Evolutionary conservation across 2,797 vertebrate species (phyloP).

Genomic region (Eospalax fontanierii): DNA sequence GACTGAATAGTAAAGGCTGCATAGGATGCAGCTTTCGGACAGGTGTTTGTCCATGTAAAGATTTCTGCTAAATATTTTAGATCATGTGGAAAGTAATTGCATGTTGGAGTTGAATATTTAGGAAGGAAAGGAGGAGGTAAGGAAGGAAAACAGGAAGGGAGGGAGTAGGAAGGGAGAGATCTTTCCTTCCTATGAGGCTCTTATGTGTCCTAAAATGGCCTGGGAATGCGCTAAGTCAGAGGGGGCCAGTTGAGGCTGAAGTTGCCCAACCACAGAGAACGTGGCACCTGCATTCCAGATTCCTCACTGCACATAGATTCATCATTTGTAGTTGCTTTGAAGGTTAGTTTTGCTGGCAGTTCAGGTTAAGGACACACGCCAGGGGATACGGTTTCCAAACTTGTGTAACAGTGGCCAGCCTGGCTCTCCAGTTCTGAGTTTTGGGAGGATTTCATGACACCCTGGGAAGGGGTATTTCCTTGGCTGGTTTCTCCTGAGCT

Average conservation of each 20-base stretch:
- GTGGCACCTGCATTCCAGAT: fast-evolving
- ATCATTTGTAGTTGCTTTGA: conserved; percentile 25
- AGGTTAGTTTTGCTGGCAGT: conserved; percentile 37
- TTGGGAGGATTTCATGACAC: neutral
- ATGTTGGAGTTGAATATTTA: conserved; percentile 20
- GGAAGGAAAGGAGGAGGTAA: neutral
- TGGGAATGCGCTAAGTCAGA: neutral
- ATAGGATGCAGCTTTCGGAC: neutral
- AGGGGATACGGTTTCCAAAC: conserved; percentile 28
- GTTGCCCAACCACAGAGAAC: neutral
- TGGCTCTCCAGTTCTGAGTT: neutral
- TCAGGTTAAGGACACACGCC: neutral
- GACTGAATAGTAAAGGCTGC: neutral
- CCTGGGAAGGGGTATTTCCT: neutral
- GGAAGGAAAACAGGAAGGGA: neutral
- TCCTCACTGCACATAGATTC: neutral
- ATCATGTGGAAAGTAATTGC: conserved; percentile 5
- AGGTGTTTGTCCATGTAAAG: conserved; percentile 21
- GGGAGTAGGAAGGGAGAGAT: too few relatives aligned
- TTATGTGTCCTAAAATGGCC: conserved; percentile 55
- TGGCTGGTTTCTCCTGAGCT: conserved; percentile 18
- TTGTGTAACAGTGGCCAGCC: neutral
- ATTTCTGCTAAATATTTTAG: conserved; percentile 61
- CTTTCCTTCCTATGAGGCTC: neutral
- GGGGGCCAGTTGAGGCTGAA: neutral